Conservation (phyloP, 2,888 invertebrate genomes). For the Nomada fabriciana region DNA sequence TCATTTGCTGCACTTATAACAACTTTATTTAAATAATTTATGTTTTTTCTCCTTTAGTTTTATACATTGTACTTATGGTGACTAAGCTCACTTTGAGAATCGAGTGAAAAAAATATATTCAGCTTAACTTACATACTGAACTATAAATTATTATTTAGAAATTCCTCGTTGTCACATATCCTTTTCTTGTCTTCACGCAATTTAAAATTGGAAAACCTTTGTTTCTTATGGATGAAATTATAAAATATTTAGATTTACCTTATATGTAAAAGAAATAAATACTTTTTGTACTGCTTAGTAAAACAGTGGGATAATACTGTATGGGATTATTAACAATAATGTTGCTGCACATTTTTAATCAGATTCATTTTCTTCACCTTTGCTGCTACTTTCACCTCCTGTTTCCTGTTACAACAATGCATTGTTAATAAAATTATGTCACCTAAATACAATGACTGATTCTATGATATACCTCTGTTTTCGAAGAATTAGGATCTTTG, state of each 20-base stretch:
- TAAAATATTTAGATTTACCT: background rate
- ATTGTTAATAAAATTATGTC: background rate
- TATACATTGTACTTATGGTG: background rate
- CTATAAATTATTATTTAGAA: background rate
- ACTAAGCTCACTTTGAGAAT: background rate
- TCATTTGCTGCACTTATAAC: background rate
- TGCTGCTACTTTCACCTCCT: background rate
- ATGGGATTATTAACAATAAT: background rate
- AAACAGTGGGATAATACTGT: background rate
- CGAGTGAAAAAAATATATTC: conserved; percentile 1
- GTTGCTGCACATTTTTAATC: background rate
- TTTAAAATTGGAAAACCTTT: background rate
- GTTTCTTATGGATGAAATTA: conserved; percentile 23
- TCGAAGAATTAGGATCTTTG: background rate
- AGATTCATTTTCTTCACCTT: conserved; percentile 19
- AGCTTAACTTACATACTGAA: background rate
- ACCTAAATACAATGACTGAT: background rate
- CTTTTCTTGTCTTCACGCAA: background rate
- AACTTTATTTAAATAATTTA: conserved; percentile 18
- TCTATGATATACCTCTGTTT: conserved; percentile 31
- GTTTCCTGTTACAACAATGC: conserved; percentile 12
- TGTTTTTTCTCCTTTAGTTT: background rate
- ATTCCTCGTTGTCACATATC: background rate
- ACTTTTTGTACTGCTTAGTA: conserved; percentile 13
- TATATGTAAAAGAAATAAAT: conserved; percentile 35